phyloP scores from a whole-genome alignment of 2,797 vertebrate species.

The Champsocephalus gunnari region DNA sequence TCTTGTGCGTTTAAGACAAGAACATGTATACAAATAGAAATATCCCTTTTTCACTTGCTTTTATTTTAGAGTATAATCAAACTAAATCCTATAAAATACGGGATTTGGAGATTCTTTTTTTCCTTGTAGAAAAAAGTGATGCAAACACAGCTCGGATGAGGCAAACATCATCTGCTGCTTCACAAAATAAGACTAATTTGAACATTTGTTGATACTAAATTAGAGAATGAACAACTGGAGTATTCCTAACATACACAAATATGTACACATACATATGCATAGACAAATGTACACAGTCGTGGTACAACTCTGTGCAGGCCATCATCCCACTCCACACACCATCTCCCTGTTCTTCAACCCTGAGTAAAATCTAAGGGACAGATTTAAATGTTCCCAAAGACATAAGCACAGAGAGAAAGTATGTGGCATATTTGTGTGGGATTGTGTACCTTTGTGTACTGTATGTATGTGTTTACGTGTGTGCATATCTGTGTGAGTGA shows the following conservation, averaged over 20 bases:
- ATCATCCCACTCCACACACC: constrained; percentile 69
- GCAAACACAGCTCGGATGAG: constrained; percentile 47
- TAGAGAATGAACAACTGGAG: constrained; percentile 48
- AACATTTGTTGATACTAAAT: constrained; percentile 40
- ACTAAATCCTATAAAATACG: constrained; percentile 61
- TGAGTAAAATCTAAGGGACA: constrained; percentile 89
- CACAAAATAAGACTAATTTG: constrained; percentile 35
- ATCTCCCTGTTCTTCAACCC: constrained; percentile 87
- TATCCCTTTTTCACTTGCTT: constrained; percentile 45
- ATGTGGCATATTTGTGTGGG: constrained; percentile 63
- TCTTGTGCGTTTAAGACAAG: constrained; percentile 70
- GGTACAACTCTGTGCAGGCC: constrained; percentile 61
- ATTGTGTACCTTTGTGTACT: constrained; percentile 52
- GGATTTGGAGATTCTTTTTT: constrained; percentile 36
- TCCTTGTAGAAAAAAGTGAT: constrained; percentile 61
- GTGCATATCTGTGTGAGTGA: constrained; percentile 29
- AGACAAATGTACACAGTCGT: constrained; percentile 66
- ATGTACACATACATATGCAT: constrained; percentile 46
- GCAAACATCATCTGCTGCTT: constrained; percentile 54
- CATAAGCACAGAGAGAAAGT: constrained; percentile 81
- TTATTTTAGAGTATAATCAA: constrained; percentile 61
- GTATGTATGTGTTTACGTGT: constrained; percentile 28
- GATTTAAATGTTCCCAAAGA: constrained; percentile 84
- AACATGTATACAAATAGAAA: constrained; percentile 61
- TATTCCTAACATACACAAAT: constrained; percentile 53